These are phyloP conservation scores for Desmophyllum pertusum DNA, from an alignment of 92 coral and sea anemone genomes.

Conservation along the genomic window DNA sequence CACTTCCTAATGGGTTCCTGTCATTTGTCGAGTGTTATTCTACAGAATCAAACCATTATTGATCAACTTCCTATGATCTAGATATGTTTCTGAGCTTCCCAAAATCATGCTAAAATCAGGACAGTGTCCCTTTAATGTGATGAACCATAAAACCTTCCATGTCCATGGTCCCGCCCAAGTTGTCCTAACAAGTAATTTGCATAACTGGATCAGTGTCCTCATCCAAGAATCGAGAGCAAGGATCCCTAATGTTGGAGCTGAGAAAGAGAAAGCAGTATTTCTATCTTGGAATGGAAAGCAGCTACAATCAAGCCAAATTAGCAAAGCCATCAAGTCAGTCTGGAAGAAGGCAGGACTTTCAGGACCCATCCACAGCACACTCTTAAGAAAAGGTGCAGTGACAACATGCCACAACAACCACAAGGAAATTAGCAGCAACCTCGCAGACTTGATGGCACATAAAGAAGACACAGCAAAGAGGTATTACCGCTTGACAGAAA, in stretches of 20 bases:
- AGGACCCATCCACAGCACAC: conserved; percentile 40
- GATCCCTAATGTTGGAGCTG: conserved; percentile 7
- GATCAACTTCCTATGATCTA: too few relatives aligned
- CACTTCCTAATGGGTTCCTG: too few relatives aligned
- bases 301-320: conserved; percentile 49
- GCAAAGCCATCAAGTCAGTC: conserved; percentile 46
- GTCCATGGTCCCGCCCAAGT: conserved; percentile 39
- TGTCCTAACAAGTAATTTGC: conserved; percentile 33
- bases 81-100: too few relatives aligned
- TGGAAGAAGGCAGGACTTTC: conserved; percentile 57
- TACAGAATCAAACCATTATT: too few relatives aligned
- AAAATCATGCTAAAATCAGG: too few relatives aligned
- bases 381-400: conserved; percentile 59
- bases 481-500: conserved; percentile 43
- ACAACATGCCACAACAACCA: conserved; percentile 16
- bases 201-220: conserved; percentile 61
- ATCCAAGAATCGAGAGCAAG: conserved; percentile 40
- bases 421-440: conserved; percentile 24
- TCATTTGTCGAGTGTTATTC: too few relatives aligned
- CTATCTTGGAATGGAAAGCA: conserved; percentile 61
- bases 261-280: conserved; percentile 22
- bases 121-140: too few relatives aligned
- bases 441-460: conserved; percentile 70
- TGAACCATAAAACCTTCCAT: conserved; percentile 61
- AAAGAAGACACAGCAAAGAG: conserved; percentile 57